Evolutionary conservation across 2,797 vertebrate genomes (phyloP).

Genomic region (Girardinus metallicus): DNA sequence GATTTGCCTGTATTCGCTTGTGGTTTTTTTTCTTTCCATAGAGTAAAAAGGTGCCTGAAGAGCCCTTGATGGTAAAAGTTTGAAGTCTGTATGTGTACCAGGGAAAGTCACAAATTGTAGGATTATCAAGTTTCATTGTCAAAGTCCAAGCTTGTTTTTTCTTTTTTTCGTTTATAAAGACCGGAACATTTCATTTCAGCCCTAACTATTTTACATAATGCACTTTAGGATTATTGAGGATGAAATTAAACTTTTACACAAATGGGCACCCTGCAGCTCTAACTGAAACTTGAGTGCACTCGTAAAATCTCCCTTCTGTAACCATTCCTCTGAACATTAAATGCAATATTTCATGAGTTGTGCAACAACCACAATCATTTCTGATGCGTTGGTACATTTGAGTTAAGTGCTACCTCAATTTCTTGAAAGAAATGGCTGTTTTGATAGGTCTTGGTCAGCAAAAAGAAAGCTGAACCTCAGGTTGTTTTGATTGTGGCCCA

Average conservation of each 20-base stretch:
- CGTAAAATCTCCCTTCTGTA: constrained; percentile 23
- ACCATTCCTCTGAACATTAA: constrained; percentile 4
- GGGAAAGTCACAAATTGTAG: constrained; percentile 50
- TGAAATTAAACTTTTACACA: constrained; percentile 10
- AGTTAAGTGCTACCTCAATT: background rate
- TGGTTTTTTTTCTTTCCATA: constrained; percentile 65
- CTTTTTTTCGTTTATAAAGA: background rate
- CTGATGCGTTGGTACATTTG: background rate
- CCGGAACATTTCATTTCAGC: constrained; percentile 29
- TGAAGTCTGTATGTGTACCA: constrained; percentile 44
- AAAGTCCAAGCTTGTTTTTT: constrained; percentile 25
- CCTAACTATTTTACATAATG: constrained; percentile 37
- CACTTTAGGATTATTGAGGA: constrained; percentile 23
- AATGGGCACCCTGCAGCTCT: constrained; percentile 27
- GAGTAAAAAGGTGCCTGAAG: constrained; percentile 61
- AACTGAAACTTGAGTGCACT: constrained; percentile 17
- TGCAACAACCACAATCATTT: background rate
- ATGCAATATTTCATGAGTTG: constrained; percentile 2
- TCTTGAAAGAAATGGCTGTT: constrained; percentile 11
- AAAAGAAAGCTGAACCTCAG: constrained; percentile 33
- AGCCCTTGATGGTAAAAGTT: constrained; percentile 66
- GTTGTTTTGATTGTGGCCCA: constrained; percentile 43
- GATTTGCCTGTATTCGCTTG: constrained; percentile 65
- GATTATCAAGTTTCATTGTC: constrained; percentile 51
- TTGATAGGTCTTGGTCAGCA: constrained; percentile 29